Percentiles rank a stretch among this genome's conserved stretches.
Evolutionary conservation across 2,888 invertebrate genomes (phyloP).

Genomic region (Panzeria rudis): DNA sequence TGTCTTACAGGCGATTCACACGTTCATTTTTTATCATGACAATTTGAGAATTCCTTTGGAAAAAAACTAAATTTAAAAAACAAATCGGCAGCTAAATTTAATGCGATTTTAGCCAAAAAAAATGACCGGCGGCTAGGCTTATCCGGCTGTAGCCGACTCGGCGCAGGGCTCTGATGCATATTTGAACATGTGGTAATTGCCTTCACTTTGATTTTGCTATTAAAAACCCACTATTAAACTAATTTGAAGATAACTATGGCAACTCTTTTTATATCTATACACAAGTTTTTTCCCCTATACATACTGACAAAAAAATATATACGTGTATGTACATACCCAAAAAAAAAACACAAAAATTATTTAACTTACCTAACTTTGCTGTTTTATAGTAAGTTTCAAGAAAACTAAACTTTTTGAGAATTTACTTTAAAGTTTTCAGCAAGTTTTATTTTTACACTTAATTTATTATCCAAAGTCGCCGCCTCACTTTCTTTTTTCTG

Average conservation of each 20-base stretch:
- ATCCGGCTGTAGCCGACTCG: no score
- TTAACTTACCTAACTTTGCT: conserved; percentile 64
- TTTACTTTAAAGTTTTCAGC: conserved; percentile 3
- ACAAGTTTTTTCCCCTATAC: conserved; percentile 18
- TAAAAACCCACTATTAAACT: neutral
- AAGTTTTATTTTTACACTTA: conserved; percentile 61
- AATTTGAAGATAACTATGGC: conserved; percentile 18
- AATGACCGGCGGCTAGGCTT: no score
- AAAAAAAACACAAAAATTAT: conserved; percentile 39
- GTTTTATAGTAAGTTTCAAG: neutral
- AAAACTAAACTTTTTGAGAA: conserved; percentile 43
- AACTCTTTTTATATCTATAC: conserved; percentile 58
- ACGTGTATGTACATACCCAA: neutral
- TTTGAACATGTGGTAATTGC: conserved; percentile 27
- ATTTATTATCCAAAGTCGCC: conserved; percentile 71
- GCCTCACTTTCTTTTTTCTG: conserved; percentile 66
- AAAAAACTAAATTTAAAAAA: no score
- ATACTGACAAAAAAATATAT: neutral
- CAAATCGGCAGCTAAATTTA: no score
- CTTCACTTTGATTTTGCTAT: neutral
- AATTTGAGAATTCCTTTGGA: no score
- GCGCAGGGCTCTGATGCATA: no score
- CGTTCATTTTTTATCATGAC: no score
- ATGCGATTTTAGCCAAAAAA: no score
- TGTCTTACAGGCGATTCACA: no score